These are phyloP conservation scores for Esox niger DNA, from an alignment of 2,113 vertebrate genomes.

Conservation along the genomic window DNA sequence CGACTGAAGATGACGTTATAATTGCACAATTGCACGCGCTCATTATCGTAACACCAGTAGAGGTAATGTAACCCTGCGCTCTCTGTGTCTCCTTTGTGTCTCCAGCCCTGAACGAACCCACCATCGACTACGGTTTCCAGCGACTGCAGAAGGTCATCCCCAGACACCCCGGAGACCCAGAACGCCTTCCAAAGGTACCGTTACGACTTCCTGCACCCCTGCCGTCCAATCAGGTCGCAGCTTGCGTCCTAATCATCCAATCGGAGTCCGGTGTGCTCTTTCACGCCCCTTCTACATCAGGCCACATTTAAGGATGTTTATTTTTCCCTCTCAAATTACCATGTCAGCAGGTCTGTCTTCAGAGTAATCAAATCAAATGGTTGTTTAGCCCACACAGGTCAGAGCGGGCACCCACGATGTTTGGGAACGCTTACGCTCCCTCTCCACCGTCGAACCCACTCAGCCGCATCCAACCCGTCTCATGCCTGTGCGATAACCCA, in stretches of 20 bases:
- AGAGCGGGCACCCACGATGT: too few species aligned
- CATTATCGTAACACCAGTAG: too few species aligned
- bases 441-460: too few species aligned
- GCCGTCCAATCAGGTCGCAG: background rate
- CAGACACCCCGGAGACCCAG: constrained; percentile 84
- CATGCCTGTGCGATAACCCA: too few species aligned
- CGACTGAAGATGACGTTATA: too few species aligned
- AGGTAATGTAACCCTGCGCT: background rate
- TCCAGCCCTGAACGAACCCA: constrained; percentile 86
- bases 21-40: too few species aligned
- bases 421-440: too few species aligned
- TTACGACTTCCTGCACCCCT: background rate
- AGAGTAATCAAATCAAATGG: constrained; percentile 40
- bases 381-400: constrained; percentile 13
- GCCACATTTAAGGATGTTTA: too few species aligned
- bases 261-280: background rate
- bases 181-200: constrained; percentile 84
- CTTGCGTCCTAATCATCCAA: background rate
- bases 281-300: too few species aligned
- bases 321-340: constrained; percentile 60
- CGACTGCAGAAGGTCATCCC: constrained; percentile 88
- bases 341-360: constrained; percentile 50
- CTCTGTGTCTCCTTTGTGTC: constrained; percentile 29
- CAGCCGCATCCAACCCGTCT: too few species aligned
- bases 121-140: constrained; percentile 90